Percentiles rank a stretch among this genome's conserved stretches.
Conservation (phyloP, 2,888 invertebrate species). For the Silvanus unidentatus region DNA sequence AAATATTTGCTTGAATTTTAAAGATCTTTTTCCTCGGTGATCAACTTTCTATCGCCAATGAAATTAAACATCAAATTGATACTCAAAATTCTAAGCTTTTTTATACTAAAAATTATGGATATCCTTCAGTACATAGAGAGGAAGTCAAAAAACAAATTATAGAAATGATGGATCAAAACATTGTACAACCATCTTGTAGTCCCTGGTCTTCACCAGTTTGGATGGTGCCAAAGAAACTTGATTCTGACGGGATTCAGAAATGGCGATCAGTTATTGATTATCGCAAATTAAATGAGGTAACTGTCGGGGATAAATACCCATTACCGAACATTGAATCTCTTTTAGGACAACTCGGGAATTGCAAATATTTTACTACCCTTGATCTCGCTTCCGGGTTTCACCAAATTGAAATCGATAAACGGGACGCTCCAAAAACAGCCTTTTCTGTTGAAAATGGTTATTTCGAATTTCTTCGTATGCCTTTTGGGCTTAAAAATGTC, state of each 20-base stretch:
- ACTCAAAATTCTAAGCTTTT: slow-evolving; percentile 14
- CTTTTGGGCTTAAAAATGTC: slow-evolving; percentile 13
- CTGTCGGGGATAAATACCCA: slow-evolving; percentile 9
- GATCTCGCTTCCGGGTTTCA: slow-evolving; percentile 16
- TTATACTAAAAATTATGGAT: slow-evolving; percentile 22
- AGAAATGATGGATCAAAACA: slow-evolving; percentile 17
- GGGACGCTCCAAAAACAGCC: slow-evolving; percentile 12
- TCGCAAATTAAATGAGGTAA: slow-evolving; percentile 8
- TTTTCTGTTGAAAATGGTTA: slow-evolving; percentile 12
- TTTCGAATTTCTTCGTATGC: slow-evolving; percentile 11
- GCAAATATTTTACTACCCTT: slow-evolving; percentile 14
- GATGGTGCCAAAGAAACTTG: slow-evolving; percentile 17
- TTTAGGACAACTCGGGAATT: slow-evolving; percentile 14
- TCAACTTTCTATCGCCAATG: slow-evolving; percentile 17
- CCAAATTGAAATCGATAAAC: slow-evolving; percentile 12
- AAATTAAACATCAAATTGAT: slow-evolving; percentile 21
- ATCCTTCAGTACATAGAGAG: slow-evolving; percentile 24
- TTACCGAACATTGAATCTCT: slow-evolving; percentile 12
- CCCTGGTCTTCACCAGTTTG: slow-evolving; percentile 19
- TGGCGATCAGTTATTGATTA: slow-evolving; percentile 11
- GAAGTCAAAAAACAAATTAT: slow-evolving; percentile 21
- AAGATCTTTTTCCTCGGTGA: slow-evolving; percentile 16
- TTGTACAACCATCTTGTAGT: slow-evolving; percentile 15
- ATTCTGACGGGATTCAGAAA: slow-evolving; percentile 6
- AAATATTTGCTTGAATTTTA: slow-evolving; percentile 13